Evolutionary conservation across 2,797 vertebrate genomes (phyloP), one percentile per base, ranked within the genome.

Genomic region (Tolypeutes matacus): DNA sequence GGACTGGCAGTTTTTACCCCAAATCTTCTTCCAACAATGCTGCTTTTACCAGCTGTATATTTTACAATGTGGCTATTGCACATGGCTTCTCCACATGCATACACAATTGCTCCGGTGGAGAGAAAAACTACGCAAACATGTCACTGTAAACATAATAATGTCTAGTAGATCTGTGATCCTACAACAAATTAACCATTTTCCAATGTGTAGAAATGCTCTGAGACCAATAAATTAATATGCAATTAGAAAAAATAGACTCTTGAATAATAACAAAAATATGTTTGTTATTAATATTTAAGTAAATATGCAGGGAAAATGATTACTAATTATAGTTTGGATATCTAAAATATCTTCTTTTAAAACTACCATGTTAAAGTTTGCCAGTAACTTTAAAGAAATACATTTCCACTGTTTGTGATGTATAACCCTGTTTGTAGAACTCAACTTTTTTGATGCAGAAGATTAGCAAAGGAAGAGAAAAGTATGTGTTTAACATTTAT

Each of bases 281-380:
- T 58, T 86, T 60, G 60, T 75, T 39, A 39, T 39, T 39, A 39
- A 39, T 56, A 84, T n/a, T 77, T 81, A 92, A 7, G 89, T 56
- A 83, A 93, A 94, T n/a, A 91, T 94, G 36, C 23, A 93, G 29
- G 78, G 46, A 89, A 93, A 91, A 91, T 34, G 11, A 65, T 27
- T 27, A 95, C 2, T 86, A 75, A 84, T 62, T 76, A 84, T 2
- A 78, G 34, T 60, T 42, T 83, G 56, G 31, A 49, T 62, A 77
- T 23, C 7, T 62, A 88, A 10, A 69, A 8, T 27, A 53, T 85
- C 51, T 51, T 51, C 8, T 60, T 39, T 93, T 73, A 95, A 95
- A 42, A 93, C 46, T 84, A 89, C 3, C 18, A 76, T 65, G n/a
- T 49, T 58, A 84, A 89, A 13, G 49, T 78, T 51, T 78, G 2